phyloP scores from a whole-genome alignment of 2,888 invertebrate genomes.

The Trimorus sp. region DNA sequence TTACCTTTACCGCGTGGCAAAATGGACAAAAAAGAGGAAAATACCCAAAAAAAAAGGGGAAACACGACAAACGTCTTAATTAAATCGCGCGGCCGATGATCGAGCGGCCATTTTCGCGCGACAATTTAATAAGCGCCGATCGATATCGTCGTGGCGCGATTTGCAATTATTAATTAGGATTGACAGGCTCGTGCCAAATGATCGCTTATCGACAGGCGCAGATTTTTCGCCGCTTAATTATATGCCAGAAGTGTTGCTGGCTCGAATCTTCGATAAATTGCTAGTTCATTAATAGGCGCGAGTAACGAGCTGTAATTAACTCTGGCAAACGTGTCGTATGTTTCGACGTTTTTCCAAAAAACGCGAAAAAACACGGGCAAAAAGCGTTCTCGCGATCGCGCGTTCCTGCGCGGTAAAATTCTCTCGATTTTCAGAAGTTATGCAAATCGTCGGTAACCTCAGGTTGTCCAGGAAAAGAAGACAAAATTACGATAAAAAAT shows the following conservation, averaged over 20 bases:
- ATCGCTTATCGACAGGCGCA: slow-evolving; percentile 22
- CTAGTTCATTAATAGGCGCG: too few relatives aligned
- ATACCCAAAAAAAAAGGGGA: slow-evolving; percentile 43
- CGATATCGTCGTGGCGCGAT: slow-evolving; percentile 67
- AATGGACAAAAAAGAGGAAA: neutral
- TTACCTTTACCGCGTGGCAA: slow-evolving; percentile 9
- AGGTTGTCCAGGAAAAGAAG: too few relatives aligned
- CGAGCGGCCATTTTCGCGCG: slow-evolving; percentile 63
- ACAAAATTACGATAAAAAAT: too few relatives aligned
- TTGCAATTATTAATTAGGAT: slow-evolving; percentile 70
- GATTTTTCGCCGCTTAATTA: neutral
- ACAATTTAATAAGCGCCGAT: slow-evolving; percentile 75
- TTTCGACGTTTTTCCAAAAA: neutral
- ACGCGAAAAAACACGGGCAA: too few relatives aligned
- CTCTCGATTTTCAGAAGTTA: too few relatives aligned
- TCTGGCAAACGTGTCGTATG: too few relatives aligned
- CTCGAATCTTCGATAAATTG: too few relatives aligned
- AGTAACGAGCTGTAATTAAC: too few relatives aligned
- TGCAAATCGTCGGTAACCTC: too few relatives aligned
- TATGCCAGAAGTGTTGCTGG: too few relatives aligned
- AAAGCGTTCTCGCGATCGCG: too few relatives aligned
- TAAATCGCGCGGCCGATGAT: slow-evolving; percentile 67
- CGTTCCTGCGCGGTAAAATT: too few relatives aligned
- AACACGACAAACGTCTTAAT: slow-evolving; percentile 70
- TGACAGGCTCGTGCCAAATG: slow-evolving; percentile 68